Base-by-base conservation (phyloP, 2,888 invertebrate species). In the Sphaerophoria taeniata region DNA sequence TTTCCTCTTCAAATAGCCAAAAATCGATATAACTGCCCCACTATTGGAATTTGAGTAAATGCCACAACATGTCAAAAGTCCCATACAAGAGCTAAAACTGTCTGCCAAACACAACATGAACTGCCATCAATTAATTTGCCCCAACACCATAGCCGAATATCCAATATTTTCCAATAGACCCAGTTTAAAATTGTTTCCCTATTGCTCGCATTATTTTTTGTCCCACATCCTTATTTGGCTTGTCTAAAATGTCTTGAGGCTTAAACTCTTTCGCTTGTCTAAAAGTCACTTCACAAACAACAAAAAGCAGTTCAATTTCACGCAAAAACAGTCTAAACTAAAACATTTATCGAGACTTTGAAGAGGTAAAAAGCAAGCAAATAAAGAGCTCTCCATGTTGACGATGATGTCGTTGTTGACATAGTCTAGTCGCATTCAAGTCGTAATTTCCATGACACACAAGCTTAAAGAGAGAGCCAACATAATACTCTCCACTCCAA, bases 291-390 rank as follows among this genome's bases (percentile, higher is more conserved):
- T 34, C 2, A 33, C 49, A 49, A 36, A 12, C 34, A 51, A 14
- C 47, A 34, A 11, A 49, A 51, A 34, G 4, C 14, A 45, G 47
- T 9, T n/a, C 6, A 61, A 47, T 49, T 14, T 60, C 43, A 56
- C n/a, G 31, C 58, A 56, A 55, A 71, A 60, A 55, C 51, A 58
- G 61, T 31, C 31, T 55, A 77, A 65, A 39, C 33, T 71, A 84
- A 39, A 36, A 84, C 75, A 63, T 75, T 76, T 72, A 80, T 76
- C 47, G 79, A 61, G 74, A 79, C 79, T 83, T 83, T 82, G 69
- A 67, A 67, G 39, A 24, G 31, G 67, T 74, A 74, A 74, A 73
- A 49, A 72, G 74, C 69, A 74, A 73, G 16, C 60, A 84, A 84
- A 84, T 84, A 80, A 84, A 80, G 84, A 80, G 84, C 72, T 84